These are phyloP conservation scores for Brachyptera putata DNA, from an alignment of 2,888 invertebrate genomes.

Conservation along the genomic window DNA sequence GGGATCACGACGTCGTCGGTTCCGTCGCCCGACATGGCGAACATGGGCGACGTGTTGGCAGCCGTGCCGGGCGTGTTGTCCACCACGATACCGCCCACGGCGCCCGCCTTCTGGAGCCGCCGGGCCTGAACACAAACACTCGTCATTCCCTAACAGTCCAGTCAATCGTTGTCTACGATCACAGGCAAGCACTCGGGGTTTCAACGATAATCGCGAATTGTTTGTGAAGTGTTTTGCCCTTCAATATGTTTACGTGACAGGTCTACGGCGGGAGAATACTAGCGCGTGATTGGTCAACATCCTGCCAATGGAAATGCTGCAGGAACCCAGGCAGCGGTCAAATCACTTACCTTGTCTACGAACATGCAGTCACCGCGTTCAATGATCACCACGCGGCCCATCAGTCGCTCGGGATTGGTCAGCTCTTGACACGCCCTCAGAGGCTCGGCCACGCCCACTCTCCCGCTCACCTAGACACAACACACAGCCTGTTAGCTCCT, in stretches of 20 bases:
- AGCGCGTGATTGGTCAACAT: too few species aligned
- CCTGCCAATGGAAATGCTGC: too few species aligned
- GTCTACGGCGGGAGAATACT: too few species aligned
- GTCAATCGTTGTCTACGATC: too few species aligned
- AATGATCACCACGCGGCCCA: conserved; percentile 77
- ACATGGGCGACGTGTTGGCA: conserved; percentile 72
- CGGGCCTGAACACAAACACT: too few species aligned
- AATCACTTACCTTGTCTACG: conserved; percentile 71
- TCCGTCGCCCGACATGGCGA: conserved; percentile 96
- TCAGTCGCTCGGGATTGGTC: conserved; percentile 54
- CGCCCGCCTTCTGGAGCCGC: conserved; percentile 75
- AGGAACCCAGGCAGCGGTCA: too few species aligned
- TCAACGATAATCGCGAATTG: too few species aligned
- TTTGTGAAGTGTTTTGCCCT: too few species aligned
- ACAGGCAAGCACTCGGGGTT: too few species aligned
- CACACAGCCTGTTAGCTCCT: too few species aligned
- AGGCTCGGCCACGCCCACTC: conserved; percentile 63
- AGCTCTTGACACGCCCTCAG: conserved; percentile 58
- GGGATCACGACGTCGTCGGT: conserved; percentile 81
- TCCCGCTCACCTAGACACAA: conserved; percentile 59
- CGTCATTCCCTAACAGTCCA: too few species aligned
- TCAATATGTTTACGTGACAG: too few species aligned
- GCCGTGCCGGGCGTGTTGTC: conserved; percentile 77
- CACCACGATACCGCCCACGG: conserved; percentile 76
- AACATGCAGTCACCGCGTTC: conserved; percentile 93